A percentile compares a stretch with the other conserved stretches of the same genome.
Conservation (phyloP, 2,797 vertebrate genomes). For the Anguilla megastoma region DNA sequence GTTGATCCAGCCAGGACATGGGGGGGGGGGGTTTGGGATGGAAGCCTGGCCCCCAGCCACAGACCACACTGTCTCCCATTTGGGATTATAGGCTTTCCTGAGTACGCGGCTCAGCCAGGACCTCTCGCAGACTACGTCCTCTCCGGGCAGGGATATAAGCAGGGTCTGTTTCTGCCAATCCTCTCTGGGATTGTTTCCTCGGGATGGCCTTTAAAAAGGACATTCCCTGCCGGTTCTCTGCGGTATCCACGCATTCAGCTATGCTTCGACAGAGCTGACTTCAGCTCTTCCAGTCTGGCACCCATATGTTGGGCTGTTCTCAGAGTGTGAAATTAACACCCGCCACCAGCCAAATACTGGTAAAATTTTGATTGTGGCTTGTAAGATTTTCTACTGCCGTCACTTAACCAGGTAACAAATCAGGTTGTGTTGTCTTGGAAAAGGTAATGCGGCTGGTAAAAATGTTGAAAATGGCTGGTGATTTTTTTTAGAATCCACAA, state of each 20-base stretch:
- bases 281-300: neutral
- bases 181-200: neutral
- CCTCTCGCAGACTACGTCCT: neutral
- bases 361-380: neutral
- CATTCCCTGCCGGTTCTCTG: neutral
- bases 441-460: no score
- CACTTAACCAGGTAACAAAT: no score
- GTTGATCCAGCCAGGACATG: neutral
- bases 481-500: no score
- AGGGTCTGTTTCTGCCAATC: conserved; percentile 3
- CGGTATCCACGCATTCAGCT: neutral
- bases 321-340: neutral
- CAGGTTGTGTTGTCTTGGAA: no score
- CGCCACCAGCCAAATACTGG: no score
- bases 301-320: neutral
- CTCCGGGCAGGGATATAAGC: neutral
- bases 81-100: conserved; percentile 32
- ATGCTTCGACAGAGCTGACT: neutral
- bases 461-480: no score
- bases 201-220: neutral
- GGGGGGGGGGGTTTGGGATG: neutral
- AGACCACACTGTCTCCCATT: neutral
- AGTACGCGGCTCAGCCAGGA: neutral
- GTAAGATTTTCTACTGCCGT: no score
- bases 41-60: neutral